Evolutionary conservation across 2,797 vertebrate species (phyloP), one percentile per base, ranked within the genome.

Genomic region (Chanos chanos): DNA sequence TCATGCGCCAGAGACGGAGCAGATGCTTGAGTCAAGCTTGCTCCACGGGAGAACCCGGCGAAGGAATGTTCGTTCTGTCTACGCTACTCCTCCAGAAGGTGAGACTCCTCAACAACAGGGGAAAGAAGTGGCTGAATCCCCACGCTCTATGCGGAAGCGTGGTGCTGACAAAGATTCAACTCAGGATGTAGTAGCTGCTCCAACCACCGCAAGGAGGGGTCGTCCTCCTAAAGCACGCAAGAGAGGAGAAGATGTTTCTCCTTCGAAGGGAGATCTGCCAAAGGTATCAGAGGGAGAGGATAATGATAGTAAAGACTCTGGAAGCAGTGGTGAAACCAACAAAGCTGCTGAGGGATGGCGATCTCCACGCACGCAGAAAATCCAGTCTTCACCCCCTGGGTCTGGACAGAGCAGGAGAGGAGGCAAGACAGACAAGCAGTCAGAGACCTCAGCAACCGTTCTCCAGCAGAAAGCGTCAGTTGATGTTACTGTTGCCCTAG

Each of bases 61-160:
- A 39, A 87, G 95, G 59, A 99, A 99, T 0, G 97, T 99, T 6
- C 89, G 92, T 69, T 99, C 97, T 0, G 92, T 99, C 19, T 99
- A 99, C 1, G 96, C 96, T 4, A 98, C 92, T 9, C 88, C 90
- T 1, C 89, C 85, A 2, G 96, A 97, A 64, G 93, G 89, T 0
- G 94, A 97, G 6, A 77, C 79, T 7, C 83, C 83, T 0, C 75
- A 75, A 58, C 91, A 92, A 64, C 79, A 86, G 0, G 83, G 85
- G 24, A 98, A 95, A 82, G 95, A 97, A 30, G 74, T 87, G 0
- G 7, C 77, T 1, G 95, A 98, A 77, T 77, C 93, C 4, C 81
- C 91, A 1, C 86, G 97, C 13, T 88, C 92, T 36, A 97, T 92
- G 76, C 91, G 96, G 31, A 99, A 98, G 68, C 91, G 96, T 44